phyloP scores from a whole-genome alignment of 1,140 invertebrate species.

The Euura lappo region DNA sequence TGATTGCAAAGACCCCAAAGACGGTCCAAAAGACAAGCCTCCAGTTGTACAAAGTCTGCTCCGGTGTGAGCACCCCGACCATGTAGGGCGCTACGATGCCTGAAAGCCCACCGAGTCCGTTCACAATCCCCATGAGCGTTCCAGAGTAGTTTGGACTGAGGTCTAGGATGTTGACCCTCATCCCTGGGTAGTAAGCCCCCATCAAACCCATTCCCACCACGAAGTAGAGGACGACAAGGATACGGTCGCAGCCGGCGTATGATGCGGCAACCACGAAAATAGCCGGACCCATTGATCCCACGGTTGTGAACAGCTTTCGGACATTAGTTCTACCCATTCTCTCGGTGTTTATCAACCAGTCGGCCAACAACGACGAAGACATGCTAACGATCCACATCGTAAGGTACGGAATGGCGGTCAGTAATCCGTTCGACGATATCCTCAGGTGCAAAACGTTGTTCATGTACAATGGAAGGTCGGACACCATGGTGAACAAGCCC shows the following conservation, averaged over 20 bases:
- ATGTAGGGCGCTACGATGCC: conserved; percentile 81
- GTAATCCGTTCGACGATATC: conserved; percentile 73
- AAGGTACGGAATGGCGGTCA: conserved; percentile 74
- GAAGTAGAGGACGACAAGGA: conserved; percentile 69
- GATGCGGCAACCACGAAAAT: conserved; percentile 77
- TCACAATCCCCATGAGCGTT: conserved; percentile 82
- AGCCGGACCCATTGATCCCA: conserved; percentile 75
- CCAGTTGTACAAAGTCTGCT: conserved; percentile 79
- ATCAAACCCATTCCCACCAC: conserved; percentile 76
- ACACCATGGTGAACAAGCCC: conserved; percentile 92
- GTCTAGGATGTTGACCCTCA: conserved; percentile 83
- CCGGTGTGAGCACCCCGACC: conserved; percentile 76
- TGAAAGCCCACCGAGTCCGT: conserved; percentile 81
- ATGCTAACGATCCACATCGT: conserved; percentile 77
- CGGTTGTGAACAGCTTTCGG: conserved; percentile 76
- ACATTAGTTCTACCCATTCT: conserved; percentile 67
- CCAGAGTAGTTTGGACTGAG: conserved; percentile 84
- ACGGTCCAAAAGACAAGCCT: conserved; percentile 83
- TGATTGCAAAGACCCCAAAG: conserved; percentile 73
- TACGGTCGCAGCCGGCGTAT: conserved; percentile 50
- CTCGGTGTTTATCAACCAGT: conserved; percentile 68
- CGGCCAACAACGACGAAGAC: conserved; percentile 70
- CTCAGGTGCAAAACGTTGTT: conserved; percentile 67
- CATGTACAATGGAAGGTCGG: too few species aligned
- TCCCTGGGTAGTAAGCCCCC: conserved; percentile 78